Percentiles rank a stretch among this genome's conserved stretches.
phyloP scores from a whole-genome alignment of 1,140 invertebrate genomes.

The Ceratina calcarata region DNA sequence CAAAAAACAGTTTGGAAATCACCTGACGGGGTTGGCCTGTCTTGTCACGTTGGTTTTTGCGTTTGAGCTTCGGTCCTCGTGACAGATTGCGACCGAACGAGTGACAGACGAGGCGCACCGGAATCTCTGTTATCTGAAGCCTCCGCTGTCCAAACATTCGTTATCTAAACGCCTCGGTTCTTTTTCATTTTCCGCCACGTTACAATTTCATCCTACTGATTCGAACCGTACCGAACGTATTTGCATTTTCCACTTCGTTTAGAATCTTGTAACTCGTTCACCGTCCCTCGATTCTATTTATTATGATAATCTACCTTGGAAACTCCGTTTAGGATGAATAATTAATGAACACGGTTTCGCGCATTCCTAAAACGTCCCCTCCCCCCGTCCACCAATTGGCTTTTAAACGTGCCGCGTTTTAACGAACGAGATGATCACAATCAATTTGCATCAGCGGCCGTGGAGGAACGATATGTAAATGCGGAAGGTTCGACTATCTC shows the following conservation, averaged over 20 bases:
- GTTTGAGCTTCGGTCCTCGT: constrained; percentile 34
- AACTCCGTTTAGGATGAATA: background rate
- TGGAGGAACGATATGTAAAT: constrained; percentile 28
- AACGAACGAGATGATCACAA: constrained; percentile 9
- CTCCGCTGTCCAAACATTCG: constrained; percentile 23
- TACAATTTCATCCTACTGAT: no score
- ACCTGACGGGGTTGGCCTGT: constrained; percentile 12
- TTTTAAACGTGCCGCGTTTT: constrained; percentile 1
- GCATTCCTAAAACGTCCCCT: no score
- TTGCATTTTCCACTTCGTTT: no score
- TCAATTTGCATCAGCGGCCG: constrained; percentile 40
- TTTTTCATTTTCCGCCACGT: background rate
- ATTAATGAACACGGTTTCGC: background rate
- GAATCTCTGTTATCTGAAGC: constrained; percentile 29
- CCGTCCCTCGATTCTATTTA: no score
- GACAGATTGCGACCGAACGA: constrained; percentile 48
- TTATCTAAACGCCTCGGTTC: constrained; percentile 15
- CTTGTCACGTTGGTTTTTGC: constrained; percentile 24
- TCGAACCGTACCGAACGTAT: no score
- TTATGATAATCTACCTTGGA: no score
- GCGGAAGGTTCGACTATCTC: constrained; percentile 22
- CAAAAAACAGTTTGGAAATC: constrained; percentile 40
- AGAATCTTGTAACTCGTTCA: no score
- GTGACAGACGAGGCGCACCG: background rate
- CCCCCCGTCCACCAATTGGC: background rate